Evolutionary conservation across 2,888 invertebrate genomes (phyloP), one percentile per base, ranked within the genome.

Genomic region (Boloria euphrosyne): DNA sequence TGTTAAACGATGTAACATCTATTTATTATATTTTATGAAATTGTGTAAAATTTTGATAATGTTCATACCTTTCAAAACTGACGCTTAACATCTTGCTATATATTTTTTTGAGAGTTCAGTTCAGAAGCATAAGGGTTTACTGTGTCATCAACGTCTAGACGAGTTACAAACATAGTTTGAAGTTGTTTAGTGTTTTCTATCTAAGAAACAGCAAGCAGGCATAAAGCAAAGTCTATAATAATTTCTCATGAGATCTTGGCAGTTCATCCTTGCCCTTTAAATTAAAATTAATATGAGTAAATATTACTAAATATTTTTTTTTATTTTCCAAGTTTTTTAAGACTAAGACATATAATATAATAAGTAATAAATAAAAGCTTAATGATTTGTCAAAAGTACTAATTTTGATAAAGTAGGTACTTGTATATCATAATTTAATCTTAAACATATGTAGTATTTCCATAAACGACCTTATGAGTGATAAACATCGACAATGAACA

Each of bases 401-500:
- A 22, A 22, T 13, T 43, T 43, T 43, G 43, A 44, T 44, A 44
- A 44, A n/a, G 4, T 17, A 43, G 10, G 38, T 17, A n/a, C 17
- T 27, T 18, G 3, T 44, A 13, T 57, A 43, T 22, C 18, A 46
- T 57, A 57, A 31, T 22, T 22, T 44, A 3, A 22, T 57, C n/a
- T 44, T n/a, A 44, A 57, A 22, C 22, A 44, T 18, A 18, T 7
- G 31, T 38, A 38, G 10, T 38, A 38, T 38, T 38, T 38, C 7
- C 31, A 38, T 38, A 38, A 38, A 38, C 10, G 31, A 18, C 22
- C 55, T 58, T 47, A 55, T 58, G 43, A 46, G n/a, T 60, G 70
- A 66, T 67, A 71, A 67, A 64, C 63, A 71, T 70, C 66, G 53
- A 63, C 69, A 67, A 62, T 61, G 50, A 63, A 68, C 60, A 68